phyloP scores from a whole-genome alignment of 2,888 invertebrate species.

The Chymomyza caudatula region DNA sequence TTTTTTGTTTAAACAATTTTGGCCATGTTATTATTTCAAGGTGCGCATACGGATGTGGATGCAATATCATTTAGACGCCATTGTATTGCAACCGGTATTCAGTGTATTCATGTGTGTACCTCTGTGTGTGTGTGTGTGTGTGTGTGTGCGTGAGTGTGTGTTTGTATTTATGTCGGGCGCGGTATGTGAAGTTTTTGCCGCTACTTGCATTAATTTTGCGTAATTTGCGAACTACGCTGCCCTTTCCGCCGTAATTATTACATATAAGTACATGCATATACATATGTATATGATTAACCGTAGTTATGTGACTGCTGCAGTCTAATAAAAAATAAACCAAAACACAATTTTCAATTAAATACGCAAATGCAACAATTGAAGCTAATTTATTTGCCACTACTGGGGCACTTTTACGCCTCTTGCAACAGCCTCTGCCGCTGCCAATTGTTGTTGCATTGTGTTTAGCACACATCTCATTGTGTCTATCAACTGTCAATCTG shows the following conservation, averaged over 20 bases:
- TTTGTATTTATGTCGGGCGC: constrained; percentile 7
- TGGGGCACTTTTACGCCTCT: neutral
- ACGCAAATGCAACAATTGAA: constrained; percentile 60
- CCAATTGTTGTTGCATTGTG: neutral
- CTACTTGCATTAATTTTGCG: neutral
- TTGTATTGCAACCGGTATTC: constrained; percentile 65
- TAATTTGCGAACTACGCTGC: too few species aligned
- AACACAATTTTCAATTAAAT: constrained; percentile 56
- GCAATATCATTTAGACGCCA: constrained; percentile 65
- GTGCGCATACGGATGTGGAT: constrained; percentile 31
- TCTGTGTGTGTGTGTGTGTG: constrained; percentile 7
- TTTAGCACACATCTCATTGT: neutral
- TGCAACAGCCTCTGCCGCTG: neutral
- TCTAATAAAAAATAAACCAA: neutral
- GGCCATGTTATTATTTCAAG: constrained; percentile 64
- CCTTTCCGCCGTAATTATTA: neutral
- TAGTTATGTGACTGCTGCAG: neutral
- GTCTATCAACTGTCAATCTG: neutral
- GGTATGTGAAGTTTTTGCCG: neutral
- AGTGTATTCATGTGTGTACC: constrained; percentile 26
- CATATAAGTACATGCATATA: neutral
- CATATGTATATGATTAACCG: neutral
- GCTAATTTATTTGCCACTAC: constrained; percentile 50
- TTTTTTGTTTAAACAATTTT: constrained; percentile 65
- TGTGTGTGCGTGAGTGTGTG: constrained; percentile 7